Base-by-base conservation (phyloP, 2,797 vertebrate genomes). In the Phoeniculus purpureus region DNA sequence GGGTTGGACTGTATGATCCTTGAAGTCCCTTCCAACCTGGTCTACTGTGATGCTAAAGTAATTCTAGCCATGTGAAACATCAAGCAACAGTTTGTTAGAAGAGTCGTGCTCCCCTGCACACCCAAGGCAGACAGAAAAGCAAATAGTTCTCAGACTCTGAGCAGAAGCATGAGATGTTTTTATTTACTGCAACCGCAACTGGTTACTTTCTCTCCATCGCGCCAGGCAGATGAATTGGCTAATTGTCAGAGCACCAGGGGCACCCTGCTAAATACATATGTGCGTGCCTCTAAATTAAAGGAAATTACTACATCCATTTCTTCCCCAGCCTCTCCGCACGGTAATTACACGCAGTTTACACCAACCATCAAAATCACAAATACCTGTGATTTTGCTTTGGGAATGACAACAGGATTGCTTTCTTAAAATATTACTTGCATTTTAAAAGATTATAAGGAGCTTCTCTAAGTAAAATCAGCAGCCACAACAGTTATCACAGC, bases 211-310 rank as follows among this genome's bases (percentile, higher is more conserved):
- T 72, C 62, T 91, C 81, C 62, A 34, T 51, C 4, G 1, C 31
- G 54, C 75, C 91, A 93, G 37, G 65, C 73, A 90, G 88, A 73
- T 71, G 79, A 89, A 86, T 95, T 78, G 85, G 76, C 47, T 93
- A 93, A 91, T 90, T 91, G 90, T 58, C 19, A 8, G 93, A 93
- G 87, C 92, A 94, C 78, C 83, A 85, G 86, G 68, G 73, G 70
- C 81, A 87, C 2, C 2, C 66, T 85, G 86, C 72, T 93, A 89
- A 93, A 92, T 87, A 92, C 81, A 77, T 75, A 81, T 72, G 51
- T 87, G 76, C 59, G 8, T 21, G 31, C 50, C 73, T 75, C 55
- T 73, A 83, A 96, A 95, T 95, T 74, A 93, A 92, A 90, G 91
- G 73, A 90, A 96, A 95, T 93, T 60, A 75, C 88, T 84, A 47